Evolutionary conservation across 1,140 invertebrate species (phyloP).

Genomic region (Pinna nobilis): DNA sequence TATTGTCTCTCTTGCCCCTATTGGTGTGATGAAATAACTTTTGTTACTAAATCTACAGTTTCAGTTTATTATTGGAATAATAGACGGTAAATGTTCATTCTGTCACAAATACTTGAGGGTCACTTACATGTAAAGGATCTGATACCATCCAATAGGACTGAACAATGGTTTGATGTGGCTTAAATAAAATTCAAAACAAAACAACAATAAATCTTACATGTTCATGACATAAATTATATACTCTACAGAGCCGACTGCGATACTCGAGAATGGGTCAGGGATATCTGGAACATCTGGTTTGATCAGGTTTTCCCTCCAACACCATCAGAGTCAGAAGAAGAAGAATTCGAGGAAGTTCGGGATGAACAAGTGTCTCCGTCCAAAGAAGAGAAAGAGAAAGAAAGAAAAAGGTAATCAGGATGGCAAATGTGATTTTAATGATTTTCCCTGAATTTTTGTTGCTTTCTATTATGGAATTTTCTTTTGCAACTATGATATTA

Average conservation of each 20-base stretch:
- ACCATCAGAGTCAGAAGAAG: constrained; percentile 60
- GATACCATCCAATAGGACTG: not conserved
- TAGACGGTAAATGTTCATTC: no score
- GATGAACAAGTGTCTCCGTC: constrained; percentile 30
- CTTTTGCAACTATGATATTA: no score
- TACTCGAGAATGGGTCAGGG: constrained; percentile 69
- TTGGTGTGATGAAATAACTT: no score
- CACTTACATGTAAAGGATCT: no score
- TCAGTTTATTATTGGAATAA: no score
- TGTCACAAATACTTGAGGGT: no score
- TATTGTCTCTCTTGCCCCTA: no score
- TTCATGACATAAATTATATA: not conserved
- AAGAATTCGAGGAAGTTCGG: constrained; percentile 49
- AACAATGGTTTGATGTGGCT: not conserved
- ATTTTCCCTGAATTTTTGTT: not conserved
- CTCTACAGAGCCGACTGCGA: constrained; percentile 49
- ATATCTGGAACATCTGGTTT: constrained; percentile 74
- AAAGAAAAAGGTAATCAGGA: constrained; percentile 48
- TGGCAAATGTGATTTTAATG: not conserved
- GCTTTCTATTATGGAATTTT: not conserved
- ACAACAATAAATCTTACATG: not conserved
- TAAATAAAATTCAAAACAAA: no score
- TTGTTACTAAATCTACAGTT: no score
- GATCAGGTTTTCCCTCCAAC: constrained; percentile 71
- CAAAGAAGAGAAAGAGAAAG: constrained; percentile 51